Evolutionary conservation across 1,140 invertebrate species (phyloP).

Genomic region (Anoplophora glabripennis): DNA sequence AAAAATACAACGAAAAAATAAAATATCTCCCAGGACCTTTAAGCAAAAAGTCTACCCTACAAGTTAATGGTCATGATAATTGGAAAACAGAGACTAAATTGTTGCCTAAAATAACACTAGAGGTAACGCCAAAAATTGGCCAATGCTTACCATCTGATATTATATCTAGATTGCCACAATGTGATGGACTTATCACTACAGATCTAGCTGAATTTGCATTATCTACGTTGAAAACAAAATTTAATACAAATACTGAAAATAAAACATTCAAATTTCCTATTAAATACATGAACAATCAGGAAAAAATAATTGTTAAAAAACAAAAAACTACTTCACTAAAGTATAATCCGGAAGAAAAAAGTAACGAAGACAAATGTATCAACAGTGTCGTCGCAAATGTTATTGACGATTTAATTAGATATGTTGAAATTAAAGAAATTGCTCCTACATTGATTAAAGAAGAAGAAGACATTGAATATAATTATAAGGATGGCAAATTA

Average conservation of each 20-base stretch:
- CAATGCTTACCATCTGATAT: slow-evolving; percentile 31
- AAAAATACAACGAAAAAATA: slow-evolving; percentile 1
- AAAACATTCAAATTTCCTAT: slow-evolving; percentile 41
- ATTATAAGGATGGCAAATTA: slow-evolving; percentile 8
- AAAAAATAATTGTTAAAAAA: slow-evolving; percentile 39
- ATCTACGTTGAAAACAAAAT: slow-evolving; percentile 33
- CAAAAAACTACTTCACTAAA: slow-evolving; percentile 6
- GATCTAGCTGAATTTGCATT: slow-evolving; percentile 44
- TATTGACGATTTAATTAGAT: slow-evolving; percentile 43
- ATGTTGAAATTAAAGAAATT: slow-evolving; percentile 45
- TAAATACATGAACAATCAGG: slow-evolving; percentile 44
- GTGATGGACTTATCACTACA: neutral
- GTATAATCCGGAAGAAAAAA: neutral
- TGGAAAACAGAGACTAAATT: slow-evolving; percentile 39
- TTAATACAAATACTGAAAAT: slow-evolving; percentile 1
- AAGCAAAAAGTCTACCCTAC: slow-evolving; percentile 42
- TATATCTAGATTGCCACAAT: neutral
- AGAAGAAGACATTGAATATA: slow-evolving; percentile 33
- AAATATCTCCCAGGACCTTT: slow-evolving; percentile 48
- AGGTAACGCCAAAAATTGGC: slow-evolving; percentile 43
- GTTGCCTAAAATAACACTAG: slow-evolving; percentile 43
- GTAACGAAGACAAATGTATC: neutral
- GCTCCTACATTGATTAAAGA: slow-evolving; percentile 40
- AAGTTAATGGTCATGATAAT: slow-evolving; percentile 26
- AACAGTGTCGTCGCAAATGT: slow-evolving; percentile 28